Evolutionary conservation across 2,113 vertebrate genomes (phyloP).

Genomic region (Calypte anna): DNA sequence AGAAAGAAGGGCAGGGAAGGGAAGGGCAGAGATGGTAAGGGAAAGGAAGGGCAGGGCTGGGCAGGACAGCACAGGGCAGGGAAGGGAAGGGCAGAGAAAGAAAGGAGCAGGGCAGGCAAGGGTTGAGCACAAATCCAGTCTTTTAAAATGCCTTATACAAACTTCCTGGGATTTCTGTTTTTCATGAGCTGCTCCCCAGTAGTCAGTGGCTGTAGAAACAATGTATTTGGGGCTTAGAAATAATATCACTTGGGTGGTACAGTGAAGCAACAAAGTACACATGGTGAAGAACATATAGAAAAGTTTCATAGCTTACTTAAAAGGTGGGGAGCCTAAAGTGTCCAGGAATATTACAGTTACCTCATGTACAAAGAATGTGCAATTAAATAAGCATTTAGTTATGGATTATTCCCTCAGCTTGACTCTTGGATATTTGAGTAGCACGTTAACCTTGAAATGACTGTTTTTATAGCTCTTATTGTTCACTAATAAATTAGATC

Average conservation of each 20-base stretch:
- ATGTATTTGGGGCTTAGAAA: not conserved
- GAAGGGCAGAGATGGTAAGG: too few species aligned
- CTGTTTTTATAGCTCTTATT: slow-evolving; percentile 5
- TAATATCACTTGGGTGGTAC: not conserved
- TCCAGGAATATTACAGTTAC: not conserved
- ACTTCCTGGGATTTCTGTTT: not conserved
- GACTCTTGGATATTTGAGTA: not conserved
- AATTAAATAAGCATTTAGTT: slow-evolving; percentile 54
- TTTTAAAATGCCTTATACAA: not conserved
- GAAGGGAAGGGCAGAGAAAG: too few species aligned
- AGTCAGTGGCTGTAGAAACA: not conserved
- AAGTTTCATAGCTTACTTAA: not conserved
- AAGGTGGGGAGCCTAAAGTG: not conserved
- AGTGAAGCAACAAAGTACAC: not conserved
- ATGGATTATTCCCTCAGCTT: slow-evolving; percentile 25
- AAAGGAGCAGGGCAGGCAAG: too few species aligned
- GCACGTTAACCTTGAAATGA: slow-evolving; percentile 21
- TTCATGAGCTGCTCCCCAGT: not conserved
- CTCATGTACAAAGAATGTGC: not conserved
- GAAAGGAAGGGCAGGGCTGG: too few species aligned
- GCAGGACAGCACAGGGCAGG: too few species aligned
- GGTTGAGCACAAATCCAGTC: not conserved
- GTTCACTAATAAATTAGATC: not conserved
- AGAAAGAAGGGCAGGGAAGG: too few species aligned
- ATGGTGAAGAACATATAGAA: not conserved